These are phyloP conservation scores for Asteroscopus sphinx DNA, from an alignment of 2,888 invertebrate genomes.

Conservation along the genomic window DNA sequence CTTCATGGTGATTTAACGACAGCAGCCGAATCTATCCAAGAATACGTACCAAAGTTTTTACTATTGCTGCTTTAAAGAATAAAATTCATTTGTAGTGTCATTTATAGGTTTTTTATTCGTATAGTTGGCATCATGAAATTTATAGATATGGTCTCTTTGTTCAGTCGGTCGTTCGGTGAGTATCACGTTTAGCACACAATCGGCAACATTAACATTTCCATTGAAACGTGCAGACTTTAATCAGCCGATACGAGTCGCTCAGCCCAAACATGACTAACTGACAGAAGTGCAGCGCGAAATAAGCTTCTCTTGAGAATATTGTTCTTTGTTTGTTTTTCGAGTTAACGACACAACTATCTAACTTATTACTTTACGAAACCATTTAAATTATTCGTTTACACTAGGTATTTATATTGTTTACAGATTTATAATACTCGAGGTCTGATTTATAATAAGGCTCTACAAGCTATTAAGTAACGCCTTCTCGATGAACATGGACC, in stretches of 20 bases:
- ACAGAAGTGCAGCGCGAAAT: conserved; percentile 48
- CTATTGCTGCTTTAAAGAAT: conserved; percentile 75
- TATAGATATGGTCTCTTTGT: conserved; percentile 82
- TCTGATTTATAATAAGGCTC: conserved; percentile 74
- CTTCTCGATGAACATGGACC: conserved; percentile 78
- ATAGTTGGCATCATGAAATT: conserved; percentile 73
- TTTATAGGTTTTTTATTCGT: conserved; percentile 76
- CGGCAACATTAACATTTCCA: conserved; percentile 84
- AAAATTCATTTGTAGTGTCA: conserved; percentile 78
- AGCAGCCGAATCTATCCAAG: conserved; percentile 75
- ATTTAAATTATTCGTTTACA: conserved; percentile 61
- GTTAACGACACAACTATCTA: conserved; percentile 28
- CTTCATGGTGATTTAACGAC: conserved; percentile 85
- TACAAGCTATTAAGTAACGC: conserved; percentile 75
- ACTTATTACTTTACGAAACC: conserved; percentile 43
- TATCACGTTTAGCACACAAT: conserved; percentile 85
- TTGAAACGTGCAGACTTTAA: conserved; percentile 77
- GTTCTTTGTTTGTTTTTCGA: conserved; percentile 51
- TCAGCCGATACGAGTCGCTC: conserved; percentile 70
- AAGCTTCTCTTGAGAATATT: conserved; percentile 44
- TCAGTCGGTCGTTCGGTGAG: conserved; percentile 74
- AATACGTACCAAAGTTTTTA: conserved; percentile 77
- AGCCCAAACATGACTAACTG: conserved; percentile 63
- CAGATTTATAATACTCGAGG: conserved; percentile 60
- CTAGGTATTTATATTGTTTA: conserved; percentile 65